phyloP scores from a whole-genome alignment of 2,113 vertebrate species.

The Triplophysa dalaica region DNA sequence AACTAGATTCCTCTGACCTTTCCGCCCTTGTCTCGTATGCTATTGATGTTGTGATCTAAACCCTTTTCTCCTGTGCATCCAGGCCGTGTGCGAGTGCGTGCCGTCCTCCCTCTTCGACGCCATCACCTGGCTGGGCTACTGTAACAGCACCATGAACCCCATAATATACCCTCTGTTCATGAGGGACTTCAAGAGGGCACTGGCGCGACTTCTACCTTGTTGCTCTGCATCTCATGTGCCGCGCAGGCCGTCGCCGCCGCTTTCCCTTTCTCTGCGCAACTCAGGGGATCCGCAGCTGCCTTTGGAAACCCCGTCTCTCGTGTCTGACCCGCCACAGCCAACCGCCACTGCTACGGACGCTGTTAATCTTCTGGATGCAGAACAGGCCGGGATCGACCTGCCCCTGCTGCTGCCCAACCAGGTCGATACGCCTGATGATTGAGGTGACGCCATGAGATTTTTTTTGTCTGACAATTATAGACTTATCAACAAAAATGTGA shows the following conservation, averaged over 20 bases:
- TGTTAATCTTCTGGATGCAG: constrained; percentile 71
- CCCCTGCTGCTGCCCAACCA: constrained; percentile 72
- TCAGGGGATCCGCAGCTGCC: constrained; percentile 81
- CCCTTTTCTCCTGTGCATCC: constrained; percentile 36
- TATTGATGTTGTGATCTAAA: constrained; percentile 23
- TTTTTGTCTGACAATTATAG: not conserved
- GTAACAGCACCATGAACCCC: constrained; percentile 98
- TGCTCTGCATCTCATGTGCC: constrained; percentile 68
- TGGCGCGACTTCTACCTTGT: constrained; percentile 86
- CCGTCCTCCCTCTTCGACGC: constrained; percentile 83
- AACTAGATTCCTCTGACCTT: constrained; percentile 47
- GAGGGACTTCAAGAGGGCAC: constrained; percentile 94
- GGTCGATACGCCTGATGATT: constrained; percentile 75
- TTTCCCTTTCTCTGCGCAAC: constrained; percentile 88
- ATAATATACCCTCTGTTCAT: constrained; percentile 98
- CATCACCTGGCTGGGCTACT: constrained; percentile 97
- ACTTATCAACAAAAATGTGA: constrained; percentile 14
- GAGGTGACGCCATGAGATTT: not conserved
- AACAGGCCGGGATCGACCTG: constrained; percentile 64
- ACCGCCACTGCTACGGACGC: constrained; percentile 61
- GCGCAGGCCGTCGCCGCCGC: constrained; percentile 70
- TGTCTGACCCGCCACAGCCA: constrained; percentile 68
- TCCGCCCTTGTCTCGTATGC: not conserved
- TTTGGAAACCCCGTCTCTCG: constrained; percentile 68
- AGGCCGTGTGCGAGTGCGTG: constrained; percentile 88